Percentiles rank a stretch among this genome's conserved stretches.
Conservation (phyloP, 2,797 vertebrate genomes). For the Myiotriccus ornatus region DNA sequence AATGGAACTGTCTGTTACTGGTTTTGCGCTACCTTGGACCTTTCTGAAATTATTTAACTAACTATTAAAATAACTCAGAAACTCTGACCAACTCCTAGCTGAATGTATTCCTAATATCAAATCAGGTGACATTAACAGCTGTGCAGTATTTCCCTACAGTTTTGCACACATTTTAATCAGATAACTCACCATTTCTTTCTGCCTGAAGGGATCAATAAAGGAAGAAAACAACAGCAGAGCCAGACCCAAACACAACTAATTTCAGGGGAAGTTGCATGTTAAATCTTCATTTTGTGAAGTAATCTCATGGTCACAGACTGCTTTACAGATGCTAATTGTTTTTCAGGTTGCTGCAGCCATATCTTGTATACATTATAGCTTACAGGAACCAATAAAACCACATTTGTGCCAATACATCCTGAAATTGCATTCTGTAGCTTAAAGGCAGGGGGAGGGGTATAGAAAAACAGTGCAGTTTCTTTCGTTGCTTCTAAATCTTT, state of each 20-base stretch:
- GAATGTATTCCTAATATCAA: constrained; percentile 24
- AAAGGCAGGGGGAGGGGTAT: neutral
- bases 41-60: constrained; percentile 28
- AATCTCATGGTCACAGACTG: constrained; percentile 3
- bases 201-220: constrained; percentile 14
- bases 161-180: constrained; percentile 6
- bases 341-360: constrained; percentile 1
- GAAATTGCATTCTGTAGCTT: constrained; percentile 9
- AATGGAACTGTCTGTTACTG: neutral
- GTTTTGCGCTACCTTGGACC: neutral
- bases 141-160: neutral
- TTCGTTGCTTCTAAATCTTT: neutral
- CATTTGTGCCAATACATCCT: neutral
- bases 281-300: neutral
- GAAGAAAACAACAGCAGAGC: constrained; percentile 3
- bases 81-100: neutral
- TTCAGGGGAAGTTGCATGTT: constrained; percentile 6
- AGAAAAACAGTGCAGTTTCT: neutral
- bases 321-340: constrained; percentile 37
- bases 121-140: neutral
- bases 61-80: constrained; percentile 13
- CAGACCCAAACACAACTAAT: neutral
- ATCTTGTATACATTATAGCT: neutral
- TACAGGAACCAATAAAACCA: constrained; percentile 6
- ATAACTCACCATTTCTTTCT: constrained; percentile 18